These are phyloP conservation scores for Equus quagga DNA, from an alignment of 2,113 vertebrate species.

Conservation along the genomic window DNA sequence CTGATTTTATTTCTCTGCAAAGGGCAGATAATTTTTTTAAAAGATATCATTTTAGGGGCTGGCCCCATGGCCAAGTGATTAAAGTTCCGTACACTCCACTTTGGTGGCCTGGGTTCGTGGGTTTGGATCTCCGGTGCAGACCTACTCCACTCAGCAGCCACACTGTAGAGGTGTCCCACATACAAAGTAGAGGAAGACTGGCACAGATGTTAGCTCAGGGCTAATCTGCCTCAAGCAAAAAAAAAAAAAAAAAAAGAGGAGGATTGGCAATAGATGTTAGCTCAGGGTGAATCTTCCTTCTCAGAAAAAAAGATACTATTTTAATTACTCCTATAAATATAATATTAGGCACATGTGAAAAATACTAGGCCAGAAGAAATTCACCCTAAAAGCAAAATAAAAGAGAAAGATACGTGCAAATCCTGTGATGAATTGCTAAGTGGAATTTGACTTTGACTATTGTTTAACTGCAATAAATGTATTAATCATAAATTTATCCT, in stretches of 20 bases:
- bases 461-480: background rate
- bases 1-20: constrained; percentile 35
- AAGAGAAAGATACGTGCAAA: background rate
- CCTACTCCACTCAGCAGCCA: too few relatives aligned
- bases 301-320: background rate
- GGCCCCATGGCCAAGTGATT: too few relatives aligned
- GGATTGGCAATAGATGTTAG: too few relatives aligned
- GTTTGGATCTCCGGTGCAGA: too few relatives aligned
- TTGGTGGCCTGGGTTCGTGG: too few relatives aligned
- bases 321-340: background rate
- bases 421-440: constrained; percentile 50
- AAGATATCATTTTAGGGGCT: background rate
- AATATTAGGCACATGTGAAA: background rate
- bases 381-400: constrained; percentile 1
- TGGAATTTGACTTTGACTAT: background rate
- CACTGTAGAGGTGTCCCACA: too few relatives aligned
- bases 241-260: too few relatives aligned
- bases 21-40: constrained; percentile 64
- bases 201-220: too few relatives aligned
- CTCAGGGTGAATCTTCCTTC: too few relatives aligned
- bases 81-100: too few relatives aligned
- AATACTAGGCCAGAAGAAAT: background rate
- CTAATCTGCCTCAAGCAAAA: too few relatives aligned
- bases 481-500: constrained; percentile 48
- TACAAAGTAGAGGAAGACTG: too few relatives aligned